These are phyloP conservation scores for Hypsibius dujardini DNA, from an alignment of 1,140 invertebrate species.

Conservation along the genomic window DNA sequence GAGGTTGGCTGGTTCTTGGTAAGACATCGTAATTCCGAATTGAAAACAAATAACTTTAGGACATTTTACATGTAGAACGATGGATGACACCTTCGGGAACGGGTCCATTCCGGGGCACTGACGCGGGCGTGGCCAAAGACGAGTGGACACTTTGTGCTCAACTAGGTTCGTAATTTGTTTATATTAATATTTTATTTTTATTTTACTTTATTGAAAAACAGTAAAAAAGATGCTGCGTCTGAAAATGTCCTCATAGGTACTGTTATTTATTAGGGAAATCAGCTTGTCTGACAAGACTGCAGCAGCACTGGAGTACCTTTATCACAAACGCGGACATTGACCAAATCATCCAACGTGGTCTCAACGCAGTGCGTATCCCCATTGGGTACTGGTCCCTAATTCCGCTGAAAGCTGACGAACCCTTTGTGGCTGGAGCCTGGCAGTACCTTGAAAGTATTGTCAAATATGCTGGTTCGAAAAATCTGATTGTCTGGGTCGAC, in stretches of 20 bases:
- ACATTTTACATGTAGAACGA: neutral
- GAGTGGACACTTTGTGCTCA: neutral
- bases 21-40: neutral
- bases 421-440: slow-evolving; percentile 4
- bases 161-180: too few relatives aligned
- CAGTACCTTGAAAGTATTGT: neutral
- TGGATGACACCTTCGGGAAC: neutral
- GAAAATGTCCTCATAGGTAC: too few relatives aligned
- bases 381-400: slow-evolving; percentile 1
- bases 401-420: neutral
- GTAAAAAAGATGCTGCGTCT: too few relatives aligned
- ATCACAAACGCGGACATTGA: neutral
- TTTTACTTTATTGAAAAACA: too few relatives aligned
- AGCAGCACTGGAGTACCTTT: slow-evolving; percentile 1
- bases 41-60: neutral
- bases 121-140: neutral
- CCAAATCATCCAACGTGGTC: neutral
- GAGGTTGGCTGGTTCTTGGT: neutral
- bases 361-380: neutral
- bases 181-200: too few relatives aligned
- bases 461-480: neutral
- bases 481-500: neutral
- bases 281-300: neutral
- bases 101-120: neutral
- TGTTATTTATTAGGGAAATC: neutral